Base-by-base conservation (phyloP, 2,113 vertebrate species). In the Cygnus atratus region DNA sequence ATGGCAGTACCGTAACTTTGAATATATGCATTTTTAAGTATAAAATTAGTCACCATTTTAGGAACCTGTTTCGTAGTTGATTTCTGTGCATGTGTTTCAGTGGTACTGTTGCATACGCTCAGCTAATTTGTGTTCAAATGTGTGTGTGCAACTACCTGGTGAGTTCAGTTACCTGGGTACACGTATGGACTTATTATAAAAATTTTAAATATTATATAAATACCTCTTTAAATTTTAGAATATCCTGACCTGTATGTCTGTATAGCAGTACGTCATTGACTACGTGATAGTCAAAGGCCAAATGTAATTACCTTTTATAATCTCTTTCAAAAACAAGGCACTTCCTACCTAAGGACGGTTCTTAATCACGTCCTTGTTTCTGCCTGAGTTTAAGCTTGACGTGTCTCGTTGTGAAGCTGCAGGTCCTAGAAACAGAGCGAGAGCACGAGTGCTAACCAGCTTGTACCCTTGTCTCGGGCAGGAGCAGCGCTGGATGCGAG, bases 11-110 rank as follows among this genome's bases (percentile, higher is more conserved):
- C 20, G 29, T 29, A 33, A 7, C 14, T 29, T 31, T 19, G 50
- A 44, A 4, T 25, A 2, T 37, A 37, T 71, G n/a, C 28, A 22
- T 13, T 8, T 0, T 0, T 3, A 35, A 16, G 6, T 33, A 8
- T 68, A 26, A 59, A 87, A 72, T 7, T 11, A 3, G 33, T 33
- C 46, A 6, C 48, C 12, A 0, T 28, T 89, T 71, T 26, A 6
- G 24, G 52, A 28, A 14, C 15, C 41, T 73, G 3, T 17, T 67
- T 17, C 35, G 25, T 39, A 25, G 68, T n/a, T 43, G 11, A 44
- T 44, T 33, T 33, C 18, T 35, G 52, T 62, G 67, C 10, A 3
- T 28, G 1, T 59, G 6, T 58, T 31, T n/a, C 35, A 15, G 46
- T 17, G 52, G 26, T 44, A 3, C n/a, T 1, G 8, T 24, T 43